phyloP scores from a whole-genome alignment of 2,113 vertebrate genomes.

The Garra rufa region DNA sequence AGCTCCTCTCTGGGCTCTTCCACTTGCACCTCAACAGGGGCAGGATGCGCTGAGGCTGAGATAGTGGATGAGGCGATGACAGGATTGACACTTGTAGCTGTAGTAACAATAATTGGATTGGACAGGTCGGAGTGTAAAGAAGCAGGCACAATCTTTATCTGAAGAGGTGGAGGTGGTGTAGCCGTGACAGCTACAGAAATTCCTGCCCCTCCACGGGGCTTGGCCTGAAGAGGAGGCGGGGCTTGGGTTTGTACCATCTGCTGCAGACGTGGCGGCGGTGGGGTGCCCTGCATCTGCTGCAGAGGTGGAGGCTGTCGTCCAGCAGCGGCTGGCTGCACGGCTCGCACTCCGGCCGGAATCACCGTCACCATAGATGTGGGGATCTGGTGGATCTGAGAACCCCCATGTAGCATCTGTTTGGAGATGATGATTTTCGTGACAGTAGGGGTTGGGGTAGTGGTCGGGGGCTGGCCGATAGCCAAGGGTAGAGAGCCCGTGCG shows the following conservation, averaged over 20 bases:
- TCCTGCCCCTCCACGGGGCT: conserved; percentile 68
- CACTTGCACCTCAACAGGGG: conserved; percentile 45
- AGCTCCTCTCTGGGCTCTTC: conserved; percentile 35
- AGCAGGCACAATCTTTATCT: conserved; percentile 83
- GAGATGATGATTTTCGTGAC: conserved; percentile 90
- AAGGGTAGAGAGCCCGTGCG: conserved; percentile 72
- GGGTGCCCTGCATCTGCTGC: conserved; percentile 84
- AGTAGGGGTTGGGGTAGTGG: conserved; percentile 60
- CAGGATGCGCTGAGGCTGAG: conserved; percentile 55
- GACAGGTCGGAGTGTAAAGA: conserved; percentile 73
- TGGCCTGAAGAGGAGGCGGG: conserved; percentile 78
- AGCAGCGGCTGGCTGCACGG: conserved; percentile 68
- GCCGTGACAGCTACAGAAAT: conserved; percentile 57
- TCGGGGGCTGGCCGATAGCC: conserved; percentile 61
- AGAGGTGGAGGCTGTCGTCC: conserved; percentile 85
- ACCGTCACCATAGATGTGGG: conserved; percentile 82
- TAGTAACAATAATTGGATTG: conserved; percentile 64
- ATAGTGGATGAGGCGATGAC: conserved; percentile 57
- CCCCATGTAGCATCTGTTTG: conserved; percentile 78
- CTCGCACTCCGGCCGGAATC: conserved; percentile 78
- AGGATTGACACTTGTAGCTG: conserved; percentile 64
- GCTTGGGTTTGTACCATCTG: conserved; percentile 78
- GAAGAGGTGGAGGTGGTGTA: conserved; percentile 83
- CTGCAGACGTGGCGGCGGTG: conserved; percentile 76
- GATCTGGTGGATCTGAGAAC: conserved; percentile 64